Evolutionary conservation across 2,888 invertebrate species (phyloP).

Genomic region (Orthosia incerta): DNA sequence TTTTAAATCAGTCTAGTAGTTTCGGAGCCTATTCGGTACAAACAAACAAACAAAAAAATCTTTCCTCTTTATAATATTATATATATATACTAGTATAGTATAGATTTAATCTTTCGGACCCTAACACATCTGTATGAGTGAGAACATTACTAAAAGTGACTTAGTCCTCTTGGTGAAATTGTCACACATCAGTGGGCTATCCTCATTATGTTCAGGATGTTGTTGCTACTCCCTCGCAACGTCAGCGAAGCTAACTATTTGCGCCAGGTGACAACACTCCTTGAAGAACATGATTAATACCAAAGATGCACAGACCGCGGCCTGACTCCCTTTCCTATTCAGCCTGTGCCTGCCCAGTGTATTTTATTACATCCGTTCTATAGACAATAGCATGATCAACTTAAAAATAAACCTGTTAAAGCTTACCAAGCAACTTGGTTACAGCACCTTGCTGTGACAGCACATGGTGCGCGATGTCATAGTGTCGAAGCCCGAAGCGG

Average conservation of each 20-base stretch:
- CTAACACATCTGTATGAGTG: neutral
- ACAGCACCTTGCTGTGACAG: constrained; percentile 97
- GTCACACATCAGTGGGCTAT: neutral
- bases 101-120: neutral
- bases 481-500: constrained; percentile 95
- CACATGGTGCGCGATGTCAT: constrained; percentile 97
- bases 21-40: too few species aligned
- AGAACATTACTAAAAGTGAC: neutral
- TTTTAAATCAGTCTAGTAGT: too few species aligned
- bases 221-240: neutral
- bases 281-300: neutral
- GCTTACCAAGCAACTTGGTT: constrained; percentile 97
- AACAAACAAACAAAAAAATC: too few species aligned
- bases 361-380: neutral
- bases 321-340: neutral
- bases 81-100: too few species aligned
- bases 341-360: neutral
- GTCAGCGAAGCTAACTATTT: neutral
- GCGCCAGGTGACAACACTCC: neutral
- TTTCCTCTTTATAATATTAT: too few species aligned
- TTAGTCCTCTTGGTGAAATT: neutral
- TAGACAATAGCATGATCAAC: neutral
- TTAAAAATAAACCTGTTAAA: constrained; percentile 50
- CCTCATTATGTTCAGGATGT: neutral
- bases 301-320: neutral